Evolutionary conservation across 2,797 vertebrate species (phyloP).

Genomic region (Anisognathus igniventris): DNA sequence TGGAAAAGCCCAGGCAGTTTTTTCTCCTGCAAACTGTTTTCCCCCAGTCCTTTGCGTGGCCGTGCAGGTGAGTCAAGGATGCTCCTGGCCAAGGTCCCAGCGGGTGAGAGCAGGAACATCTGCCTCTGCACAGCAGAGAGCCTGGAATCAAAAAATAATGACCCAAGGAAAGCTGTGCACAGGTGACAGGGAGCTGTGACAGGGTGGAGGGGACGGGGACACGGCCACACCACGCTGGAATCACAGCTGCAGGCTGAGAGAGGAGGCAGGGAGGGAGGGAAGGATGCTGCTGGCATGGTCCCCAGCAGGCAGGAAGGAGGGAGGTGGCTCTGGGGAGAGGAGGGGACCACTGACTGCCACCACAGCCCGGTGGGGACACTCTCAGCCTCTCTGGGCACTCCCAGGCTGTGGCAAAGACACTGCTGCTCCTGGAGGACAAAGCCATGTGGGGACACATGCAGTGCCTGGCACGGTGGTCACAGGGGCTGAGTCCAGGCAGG

Average conservation of each 20-base stretch:
- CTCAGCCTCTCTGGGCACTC: neutral
- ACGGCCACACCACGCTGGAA: neutral
- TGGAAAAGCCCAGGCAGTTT: neutral
- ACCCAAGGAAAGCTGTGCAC: neutral
- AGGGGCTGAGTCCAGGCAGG: accelerated
- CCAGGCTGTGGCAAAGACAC: neutral
- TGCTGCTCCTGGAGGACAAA: neutral
- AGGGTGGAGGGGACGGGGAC: accelerated
- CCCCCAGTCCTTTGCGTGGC: accelerated
- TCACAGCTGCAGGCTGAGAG: accelerated
- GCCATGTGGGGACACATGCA: accelerated
- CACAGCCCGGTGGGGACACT: neutral
- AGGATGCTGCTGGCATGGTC: neutral
- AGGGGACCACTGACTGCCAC: neutral
- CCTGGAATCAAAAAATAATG: neutral
- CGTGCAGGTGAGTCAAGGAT: neutral
- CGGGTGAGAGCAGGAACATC: neutral
- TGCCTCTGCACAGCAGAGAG: neutral
- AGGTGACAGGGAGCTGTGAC: neutral
- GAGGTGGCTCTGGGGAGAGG: neutral
- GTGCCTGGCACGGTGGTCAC: accelerated
- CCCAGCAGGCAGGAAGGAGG: neutral
- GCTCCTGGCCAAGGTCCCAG: neutral
- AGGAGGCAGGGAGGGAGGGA: neutral
- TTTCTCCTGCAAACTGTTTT: neutral